Evolutionary conservation across 2,113 vertebrate species (phyloP).

Genomic region (Bettongia penicillata): DNA sequence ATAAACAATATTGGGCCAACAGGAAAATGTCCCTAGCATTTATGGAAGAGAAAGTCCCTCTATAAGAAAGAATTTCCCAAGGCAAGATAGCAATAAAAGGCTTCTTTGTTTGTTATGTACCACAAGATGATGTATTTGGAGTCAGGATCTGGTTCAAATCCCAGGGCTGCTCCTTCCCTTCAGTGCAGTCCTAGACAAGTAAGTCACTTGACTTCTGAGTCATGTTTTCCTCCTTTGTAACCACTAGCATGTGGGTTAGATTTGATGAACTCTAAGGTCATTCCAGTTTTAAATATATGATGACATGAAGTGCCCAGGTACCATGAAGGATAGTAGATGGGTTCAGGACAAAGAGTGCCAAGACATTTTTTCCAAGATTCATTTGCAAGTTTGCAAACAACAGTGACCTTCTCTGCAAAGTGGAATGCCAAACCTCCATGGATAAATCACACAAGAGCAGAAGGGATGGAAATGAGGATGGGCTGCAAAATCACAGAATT

Average conservation of each 20-base stretch:
- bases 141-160: background rate
- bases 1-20: slow-evolving; percentile 16
- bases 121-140: background rate
- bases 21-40: slow-evolving; percentile 30
- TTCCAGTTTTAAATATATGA: background rate
- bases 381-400: slow-evolving; percentile 50
- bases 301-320: background rate
- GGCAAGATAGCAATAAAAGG: background rate
- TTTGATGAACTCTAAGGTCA: background rate
- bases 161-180: background rate
- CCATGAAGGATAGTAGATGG: background rate
- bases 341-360: slow-evolving; percentile 32
- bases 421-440: slow-evolving; percentile 48
- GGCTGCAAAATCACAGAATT: background rate
- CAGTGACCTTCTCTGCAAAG: slow-evolving; percentile 22
- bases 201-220: background rate
- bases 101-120: background rate
- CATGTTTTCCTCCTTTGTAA: background rate
- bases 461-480: background rate
- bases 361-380: slow-evolving; percentile 50
- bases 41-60: slow-evolving; percentile 18
- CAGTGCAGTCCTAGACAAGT: background rate
- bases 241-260: no score
- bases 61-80: background rate
- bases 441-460: background rate